phyloP scores from a whole-genome alignment of 2,113 vertebrate genomes.

The Macroglossus sobrinus region DNA sequence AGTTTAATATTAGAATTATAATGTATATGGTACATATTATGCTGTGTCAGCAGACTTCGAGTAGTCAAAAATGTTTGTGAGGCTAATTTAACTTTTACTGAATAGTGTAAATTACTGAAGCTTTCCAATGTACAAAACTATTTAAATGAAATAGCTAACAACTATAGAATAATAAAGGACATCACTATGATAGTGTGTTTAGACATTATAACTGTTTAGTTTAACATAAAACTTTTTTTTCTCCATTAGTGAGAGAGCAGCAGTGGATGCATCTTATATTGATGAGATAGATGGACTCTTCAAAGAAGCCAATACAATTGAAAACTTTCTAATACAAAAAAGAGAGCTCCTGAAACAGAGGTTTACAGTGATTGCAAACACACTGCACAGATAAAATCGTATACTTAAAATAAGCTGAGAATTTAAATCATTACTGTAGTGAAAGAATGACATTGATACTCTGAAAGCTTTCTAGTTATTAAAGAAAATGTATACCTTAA shows the following conservation, averaged over 20 bases:
- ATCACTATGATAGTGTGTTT: slow-evolving; percentile 15
- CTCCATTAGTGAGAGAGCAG: slow-evolving; percentile 79
- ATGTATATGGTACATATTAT: not conserved
- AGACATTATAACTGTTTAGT: slow-evolving; percentile 37
- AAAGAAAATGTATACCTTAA: slow-evolving; percentile 34
- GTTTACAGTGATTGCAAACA: slow-evolving; percentile 75
- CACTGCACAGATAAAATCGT: slow-evolving; percentile 73
- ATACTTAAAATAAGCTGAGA: slow-evolving; percentile 43
- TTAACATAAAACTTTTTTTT: slow-evolving; percentile 66
- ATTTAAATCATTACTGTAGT: slow-evolving; percentile 15
- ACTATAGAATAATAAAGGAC: slow-evolving; percentile 9
- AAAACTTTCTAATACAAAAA: slow-evolving; percentile 80
- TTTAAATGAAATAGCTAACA: slow-evolving; percentile 56
- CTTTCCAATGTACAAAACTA: not conserved
- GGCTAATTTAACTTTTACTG: slow-evolving; percentile 37
- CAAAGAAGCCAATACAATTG: slow-evolving; percentile 78
- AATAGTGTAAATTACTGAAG: slow-evolving; percentile 33
- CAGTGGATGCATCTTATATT: slow-evolving; percentile 78
- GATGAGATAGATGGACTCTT: slow-evolving; percentile 81
- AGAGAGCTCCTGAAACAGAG: slow-evolving; percentile 80
- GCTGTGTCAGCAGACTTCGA: slow-evolving; percentile 11
- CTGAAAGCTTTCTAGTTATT: slow-evolving; percentile 7
- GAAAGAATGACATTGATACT: slow-evolving; percentile 29
- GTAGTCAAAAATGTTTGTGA: slow-evolving; percentile 35
- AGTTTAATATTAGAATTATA: slow-evolving; percentile 41